Conservation (phyloP, 2,888 invertebrate genomes). For the Nematopogon swammerdamellus region DNA sequence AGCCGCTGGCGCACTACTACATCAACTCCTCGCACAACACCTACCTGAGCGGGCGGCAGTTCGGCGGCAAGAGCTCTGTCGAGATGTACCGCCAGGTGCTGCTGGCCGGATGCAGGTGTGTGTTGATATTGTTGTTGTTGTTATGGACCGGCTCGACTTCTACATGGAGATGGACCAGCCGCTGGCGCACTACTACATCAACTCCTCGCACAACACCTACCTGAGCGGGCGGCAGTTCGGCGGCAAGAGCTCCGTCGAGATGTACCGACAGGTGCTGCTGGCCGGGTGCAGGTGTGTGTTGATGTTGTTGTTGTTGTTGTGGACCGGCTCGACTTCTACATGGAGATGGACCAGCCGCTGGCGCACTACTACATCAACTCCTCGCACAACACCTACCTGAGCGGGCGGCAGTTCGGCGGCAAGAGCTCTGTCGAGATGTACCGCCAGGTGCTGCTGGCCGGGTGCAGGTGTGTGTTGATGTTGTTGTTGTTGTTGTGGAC, state of each 20-base stretch:
- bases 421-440: constrained; percentile 99
- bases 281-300: constrained; percentile 86
- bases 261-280: constrained; percentile 95
- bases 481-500: too few relatives aligned
- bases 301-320: too few relatives aligned
- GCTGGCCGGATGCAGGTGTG: constrained; percentile 91
- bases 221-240: constrained; percentile 95
- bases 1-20: constrained; percentile 72
- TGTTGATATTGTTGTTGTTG: neutral
- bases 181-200: constrained; percentile 68
- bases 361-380: constrained; percentile 72
- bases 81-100: constrained; percentile 99
- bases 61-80: constrained; percentile 96
- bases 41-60: constrained; percentile 91
- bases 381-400: constrained; percentile 95
- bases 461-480: constrained; percentile 72
- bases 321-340: constrained; percentile 94
- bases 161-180: constrained; percentile 99
- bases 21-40: constrained; percentile 96
- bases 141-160: constrained; percentile 95
- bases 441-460: constrained; percentile 92
- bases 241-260: constrained; percentile 96
- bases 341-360: constrained; percentile 99
- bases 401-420: constrained; percentile 96
- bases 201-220: constrained; percentile 96